Evolutionary conservation across 2,888 invertebrate genomes (phyloP).

Genomic region (Polydrusus pterygomalis): DNA sequence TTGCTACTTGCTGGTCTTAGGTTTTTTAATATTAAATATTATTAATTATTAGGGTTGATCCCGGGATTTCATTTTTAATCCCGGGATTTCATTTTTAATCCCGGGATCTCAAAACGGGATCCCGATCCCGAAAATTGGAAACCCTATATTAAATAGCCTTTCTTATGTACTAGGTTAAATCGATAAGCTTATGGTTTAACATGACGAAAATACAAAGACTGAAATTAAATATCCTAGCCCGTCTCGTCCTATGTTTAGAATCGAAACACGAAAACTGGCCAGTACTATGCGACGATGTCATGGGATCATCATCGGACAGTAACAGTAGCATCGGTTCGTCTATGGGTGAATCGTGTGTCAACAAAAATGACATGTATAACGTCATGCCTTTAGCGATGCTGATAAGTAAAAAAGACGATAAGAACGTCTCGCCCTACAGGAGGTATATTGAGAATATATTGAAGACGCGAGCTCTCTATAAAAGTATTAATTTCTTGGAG

Average conservation of each 20-base stretch:
- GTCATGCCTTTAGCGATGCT: slow-evolving; percentile 74
- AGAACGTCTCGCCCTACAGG: slow-evolving; percentile 72
- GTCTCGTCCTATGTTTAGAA: slow-evolving; percentile 75
- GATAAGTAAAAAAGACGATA: slow-evolving; percentile 59
- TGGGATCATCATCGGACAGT: slow-evolving; percentile 73
- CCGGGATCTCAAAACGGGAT: no score
- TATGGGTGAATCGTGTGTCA: slow-evolving; percentile 59
- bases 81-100: no score
- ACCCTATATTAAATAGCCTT: not conserved
- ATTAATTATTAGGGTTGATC: no score
- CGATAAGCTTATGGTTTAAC: slow-evolving; percentile 95
- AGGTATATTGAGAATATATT: slow-evolving; percentile 91
- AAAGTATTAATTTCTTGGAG: slow-evolving; percentile 87
- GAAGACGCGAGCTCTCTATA: slow-evolving; percentile 89
- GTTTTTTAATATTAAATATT: no score
- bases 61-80: no score
- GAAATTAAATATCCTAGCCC: slow-evolving; percentile 84
- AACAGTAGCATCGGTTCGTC: slow-evolving; percentile 70
- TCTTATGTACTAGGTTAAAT: slow-evolving; percentile 72
- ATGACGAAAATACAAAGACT: slow-evolving; percentile 89
- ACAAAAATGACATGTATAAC: slow-evolving; percentile 69
- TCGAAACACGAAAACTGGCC: slow-evolving; percentile 66
- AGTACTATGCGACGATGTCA: slow-evolving; percentile 58
- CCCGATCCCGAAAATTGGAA: no score
- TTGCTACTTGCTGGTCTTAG: no score